These are phyloP conservation scores for Margarornis squamiger DNA, from an alignment of 2,797 vertebrate species.

Conservation along the genomic window DNA sequence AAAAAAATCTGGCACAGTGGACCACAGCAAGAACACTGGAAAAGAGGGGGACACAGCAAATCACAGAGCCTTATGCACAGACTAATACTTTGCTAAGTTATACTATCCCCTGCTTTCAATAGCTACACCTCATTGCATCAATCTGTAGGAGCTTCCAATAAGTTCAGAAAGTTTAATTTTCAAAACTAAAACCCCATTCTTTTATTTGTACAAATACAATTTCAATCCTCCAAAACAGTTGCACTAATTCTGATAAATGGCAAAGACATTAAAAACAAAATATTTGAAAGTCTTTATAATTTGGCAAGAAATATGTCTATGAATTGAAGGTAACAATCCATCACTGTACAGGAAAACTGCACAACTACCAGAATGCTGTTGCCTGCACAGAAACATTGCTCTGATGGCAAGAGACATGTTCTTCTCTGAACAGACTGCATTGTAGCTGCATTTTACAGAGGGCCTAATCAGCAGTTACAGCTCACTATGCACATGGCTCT, in stretches of 20 bases:
- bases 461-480: conserved; percentile 50
- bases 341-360: background rate
- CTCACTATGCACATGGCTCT: conserved; percentile 10
- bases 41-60: background rate
- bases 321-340: background rate
- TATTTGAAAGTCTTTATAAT: background rate
- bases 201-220: background rate
- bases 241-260: background rate
- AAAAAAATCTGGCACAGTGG: background rate
- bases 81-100: background rate
- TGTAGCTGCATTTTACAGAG: background rate
- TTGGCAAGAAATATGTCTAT: background rate
- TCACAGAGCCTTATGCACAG: background rate
- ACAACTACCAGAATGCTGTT: background rate
- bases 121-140: background rate
- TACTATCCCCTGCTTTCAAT: background rate
- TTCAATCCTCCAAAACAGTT: background rate
- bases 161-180: background rate
- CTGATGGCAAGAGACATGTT: background rate
- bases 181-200: background rate
- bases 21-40: background rate
- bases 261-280: background rate
- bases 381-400: background rate
- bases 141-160: background rate
- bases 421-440: background rate